Evolutionary conservation across 2,797 vertebrate genomes (phyloP).

Genomic region (Enteromius thamalakanensis): DNA sequence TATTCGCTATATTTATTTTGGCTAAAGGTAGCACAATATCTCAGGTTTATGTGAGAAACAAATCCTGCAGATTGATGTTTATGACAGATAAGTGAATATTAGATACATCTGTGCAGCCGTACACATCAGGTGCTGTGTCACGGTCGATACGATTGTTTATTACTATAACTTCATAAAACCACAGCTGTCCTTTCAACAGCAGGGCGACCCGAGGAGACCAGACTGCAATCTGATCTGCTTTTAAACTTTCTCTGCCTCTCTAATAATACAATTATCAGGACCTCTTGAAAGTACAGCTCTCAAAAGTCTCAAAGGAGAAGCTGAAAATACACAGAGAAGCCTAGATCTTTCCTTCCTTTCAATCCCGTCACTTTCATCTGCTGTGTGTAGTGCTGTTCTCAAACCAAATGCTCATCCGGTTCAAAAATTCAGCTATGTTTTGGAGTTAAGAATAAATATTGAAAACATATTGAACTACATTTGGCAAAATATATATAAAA

Average conservation of each 20-base stretch:
- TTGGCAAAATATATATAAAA: not conserved
- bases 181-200: constrained; percentile 15
- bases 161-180: not conserved
- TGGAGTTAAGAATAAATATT: not conserved
- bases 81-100: not conserved
- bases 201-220: constrained; percentile 1
- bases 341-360: constrained; percentile 8
- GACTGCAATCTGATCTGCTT: constrained; percentile 7
- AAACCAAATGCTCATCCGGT: not conserved
- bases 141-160: constrained; percentile 1
- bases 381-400: not conserved
- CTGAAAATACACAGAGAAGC: constrained; percentile 38
- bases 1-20: not conserved
- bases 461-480: not conserved
- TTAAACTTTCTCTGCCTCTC: constrained; percentile 16
- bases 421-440: not conserved
- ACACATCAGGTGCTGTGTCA: not conserved
- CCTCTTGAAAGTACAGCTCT: not conserved
- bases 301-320: constrained; percentile 29
- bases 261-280: constrained; percentile 30
- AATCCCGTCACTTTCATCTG: not conserved
- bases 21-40: not conserved
- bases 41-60: not conserved
- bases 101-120: constrained; percentile 3
- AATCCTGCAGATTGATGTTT: constrained; percentile 9